Evolutionary conservation across 92 coral and sea anemone genomes (phyloP).

Genomic region (Parazoanthus darwini): DNA sequence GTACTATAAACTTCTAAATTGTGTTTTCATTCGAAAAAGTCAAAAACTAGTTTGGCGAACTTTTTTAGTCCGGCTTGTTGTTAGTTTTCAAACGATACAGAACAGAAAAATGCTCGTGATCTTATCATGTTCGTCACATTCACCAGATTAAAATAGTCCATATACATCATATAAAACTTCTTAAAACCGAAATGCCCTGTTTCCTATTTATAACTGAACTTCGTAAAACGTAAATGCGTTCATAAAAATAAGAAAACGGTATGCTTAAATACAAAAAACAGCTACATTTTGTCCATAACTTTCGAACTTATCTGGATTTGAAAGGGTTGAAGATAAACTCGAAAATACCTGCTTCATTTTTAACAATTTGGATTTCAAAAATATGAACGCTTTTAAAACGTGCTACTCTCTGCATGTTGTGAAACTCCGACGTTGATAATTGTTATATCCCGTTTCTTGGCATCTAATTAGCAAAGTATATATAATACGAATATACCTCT

Average conservation of each 20-base stretch:
- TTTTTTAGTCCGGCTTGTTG: too few species aligned
- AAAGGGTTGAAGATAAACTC: not conserved
- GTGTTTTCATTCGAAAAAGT: not conserved
- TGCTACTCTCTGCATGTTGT: too few species aligned
- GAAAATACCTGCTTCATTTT: not conserved
- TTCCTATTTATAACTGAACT: too few species aligned
- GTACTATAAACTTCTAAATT: not conserved
- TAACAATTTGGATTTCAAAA: not conserved
- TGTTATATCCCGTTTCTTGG: not conserved
- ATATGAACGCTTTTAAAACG: not conserved
- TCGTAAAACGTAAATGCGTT: too few species aligned
- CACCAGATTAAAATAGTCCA: too few species aligned
- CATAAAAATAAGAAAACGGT: too few species aligned
- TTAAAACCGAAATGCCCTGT: too few species aligned
- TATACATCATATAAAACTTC: too few species aligned
- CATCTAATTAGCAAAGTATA: not conserved
- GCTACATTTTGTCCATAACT: not conserved
- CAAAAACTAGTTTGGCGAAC: not conserved
- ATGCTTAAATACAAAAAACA: not conserved
- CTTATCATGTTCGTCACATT: not conserved
- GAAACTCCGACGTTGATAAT: too few species aligned
- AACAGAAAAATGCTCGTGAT: not conserved
- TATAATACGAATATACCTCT: not conserved
- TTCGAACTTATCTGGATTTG: not conserved
- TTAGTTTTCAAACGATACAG: not conserved